Base-by-base conservation (phyloP, 2,888 invertebrate species). In the Yponomeuta malinellus region DNA sequence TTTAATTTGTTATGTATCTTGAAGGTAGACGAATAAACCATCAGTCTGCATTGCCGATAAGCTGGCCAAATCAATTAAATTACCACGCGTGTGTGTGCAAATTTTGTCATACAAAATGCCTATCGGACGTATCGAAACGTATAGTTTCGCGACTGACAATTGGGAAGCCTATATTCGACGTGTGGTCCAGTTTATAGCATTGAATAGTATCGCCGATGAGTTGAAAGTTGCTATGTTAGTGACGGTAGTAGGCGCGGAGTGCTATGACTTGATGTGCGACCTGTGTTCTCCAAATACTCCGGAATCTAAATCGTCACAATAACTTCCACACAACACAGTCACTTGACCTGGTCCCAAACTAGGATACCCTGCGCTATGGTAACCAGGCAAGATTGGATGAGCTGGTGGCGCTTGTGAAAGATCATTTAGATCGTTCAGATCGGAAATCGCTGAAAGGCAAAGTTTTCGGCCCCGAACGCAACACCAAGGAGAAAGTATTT, bases 361-460 rank as follows among this genome's bases (percentile, higher is more conserved):
- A 23, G 23, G 23, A 23, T 23, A 23, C 1, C 23, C 23, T 23
- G 23, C 23, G 23, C 23, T 23, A 23, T 23, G 23, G 23, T 23
- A 23, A 23, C 23, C 23, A 23, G 23, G 23, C 23, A 23, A 23
- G 23, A 12, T 70, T 70, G 29, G n/a, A 63, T 15, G 63, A 33
- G 43, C 10, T 70, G 37, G 64, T 70, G 6, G 37, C 33, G 4
- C n/a, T 64, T n/a, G 70, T 70, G 43, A 70, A 63, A 43, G 64
- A 33, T 8, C 70, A 70, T 29, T 23, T 63, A 15, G 70, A 63
- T 64, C 70, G 2, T 48, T 2, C 4, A 33, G 63, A 9, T 70
- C 70, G 9, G 70, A 70, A 15, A 70, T 70, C n/a, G 69, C 69
- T 59, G 69, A 69, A 33, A 59, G 69, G 23, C 23, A 23, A 23